Evolutionary conservation across 2,113 vertebrate species (phyloP).

Genomic region (Coreoperca whiteheadi): DNA sequence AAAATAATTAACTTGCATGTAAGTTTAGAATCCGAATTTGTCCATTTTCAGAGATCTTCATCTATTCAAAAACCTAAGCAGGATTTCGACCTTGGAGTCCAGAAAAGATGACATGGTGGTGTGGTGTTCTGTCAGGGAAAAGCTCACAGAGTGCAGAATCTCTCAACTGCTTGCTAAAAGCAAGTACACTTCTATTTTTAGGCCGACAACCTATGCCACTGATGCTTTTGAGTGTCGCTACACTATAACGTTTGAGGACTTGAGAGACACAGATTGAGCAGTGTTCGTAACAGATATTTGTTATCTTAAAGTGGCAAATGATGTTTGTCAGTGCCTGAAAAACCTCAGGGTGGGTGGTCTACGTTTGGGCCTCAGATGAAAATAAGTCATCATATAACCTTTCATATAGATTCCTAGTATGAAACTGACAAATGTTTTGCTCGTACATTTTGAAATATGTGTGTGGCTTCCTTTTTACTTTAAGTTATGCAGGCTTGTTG

Average conservation of each 20-base stretch:
- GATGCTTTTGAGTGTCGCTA: slow-evolving; percentile 58
- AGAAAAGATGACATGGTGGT: slow-evolving; percentile 8
- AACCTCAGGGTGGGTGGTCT: background rate
- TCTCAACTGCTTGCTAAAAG: slow-evolving; percentile 68
- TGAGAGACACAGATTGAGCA: slow-evolving; percentile 43
- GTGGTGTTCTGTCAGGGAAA: slow-evolving; percentile 36
- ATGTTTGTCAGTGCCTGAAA: slow-evolving; percentile 2
- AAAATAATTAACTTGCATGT: background rate
- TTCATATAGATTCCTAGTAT: no score
- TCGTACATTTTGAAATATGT: background rate
- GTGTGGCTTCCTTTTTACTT: background rate
- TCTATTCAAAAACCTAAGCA: background rate
- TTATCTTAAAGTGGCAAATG: slow-evolving; percentile 24
- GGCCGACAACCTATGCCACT: slow-evolving; percentile 12
- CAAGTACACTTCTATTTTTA: slow-evolving; percentile 71
- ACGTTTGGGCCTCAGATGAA: background rate
- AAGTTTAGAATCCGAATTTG: background rate
- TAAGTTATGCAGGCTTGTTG: background rate
- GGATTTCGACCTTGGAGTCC: slow-evolving; percentile 25
- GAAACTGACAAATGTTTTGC: background rate
- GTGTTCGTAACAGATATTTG: slow-evolving; percentile 49
- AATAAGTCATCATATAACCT: no score
- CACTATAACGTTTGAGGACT: slow-evolving; percentile 60
- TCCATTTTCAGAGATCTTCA: background rate
- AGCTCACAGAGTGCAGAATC: slow-evolving; percentile 71